Base-by-base conservation (phyloP, 2,888 invertebrate species). In the Trachelus stipa region DNA sequence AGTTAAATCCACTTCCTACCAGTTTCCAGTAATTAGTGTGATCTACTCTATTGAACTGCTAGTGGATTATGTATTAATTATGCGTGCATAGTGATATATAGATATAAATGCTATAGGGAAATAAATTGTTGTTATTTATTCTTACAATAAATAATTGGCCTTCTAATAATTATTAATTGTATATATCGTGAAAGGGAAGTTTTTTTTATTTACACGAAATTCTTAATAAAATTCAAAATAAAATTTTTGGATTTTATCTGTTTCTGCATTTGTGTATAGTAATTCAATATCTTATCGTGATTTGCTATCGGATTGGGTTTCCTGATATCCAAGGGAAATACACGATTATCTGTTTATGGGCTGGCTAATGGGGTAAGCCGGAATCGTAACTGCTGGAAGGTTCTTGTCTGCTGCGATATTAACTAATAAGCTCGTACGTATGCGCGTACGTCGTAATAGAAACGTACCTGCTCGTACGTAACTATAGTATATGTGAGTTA, bases 331-430 rank as follows among this genome's bases (percentile, higher is more conserved):
- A 80, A 83, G 84, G 84, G 84, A 85, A 85, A 87, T 85, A 85
- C 83, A 81, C 85, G 87, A 89, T 88, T 90, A 89, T 87, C 89
- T 89, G 90, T 90, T 90, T 89, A 90, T 86, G 84, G 87, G 81
- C 77, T 81, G 84, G 85, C 85, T 89, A 90, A 89, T 88, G 83
- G 88, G 40, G 0, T 23, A 56, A 56, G 23, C 15, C 9, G 23
- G 82, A 81, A 80, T 78, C 81, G 81, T 79, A 85, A 81, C 81
- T 74, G 77, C 82, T 83, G 79, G 74, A 4, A 73, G 78, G 73
- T 79, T 78, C 81, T 76, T 78, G 83, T 81, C 80, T 79, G 79
- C 79, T 76, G 15, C 81, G 81, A 83, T 83, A 79, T 85, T 81
- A 81, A 82, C 86, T 80, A 83, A 85, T 85, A 85, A 85, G 82